Conservation (phyloP, 2,113 vertebrate species). For the Sminthopsis crassicaudata region DNA sequence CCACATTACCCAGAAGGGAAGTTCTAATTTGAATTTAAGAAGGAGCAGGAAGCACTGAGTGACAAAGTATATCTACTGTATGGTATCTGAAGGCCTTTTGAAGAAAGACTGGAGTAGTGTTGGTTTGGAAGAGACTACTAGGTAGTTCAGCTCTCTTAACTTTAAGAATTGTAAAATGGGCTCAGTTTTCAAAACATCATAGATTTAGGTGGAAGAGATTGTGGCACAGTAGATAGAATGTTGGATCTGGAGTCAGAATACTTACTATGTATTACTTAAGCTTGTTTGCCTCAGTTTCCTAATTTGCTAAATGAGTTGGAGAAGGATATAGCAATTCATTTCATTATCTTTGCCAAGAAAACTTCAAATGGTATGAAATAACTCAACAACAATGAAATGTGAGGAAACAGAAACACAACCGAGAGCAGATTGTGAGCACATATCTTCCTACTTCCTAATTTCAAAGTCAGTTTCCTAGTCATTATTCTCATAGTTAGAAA, state of each 20-base stretch:
- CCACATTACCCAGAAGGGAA: neutral
- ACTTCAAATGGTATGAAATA: no score
- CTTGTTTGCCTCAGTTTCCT: no score
- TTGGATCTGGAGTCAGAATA: no score
- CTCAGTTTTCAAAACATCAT: neutral
- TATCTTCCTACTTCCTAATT: neutral
- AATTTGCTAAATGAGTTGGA: no score
- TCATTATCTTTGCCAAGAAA: no score
- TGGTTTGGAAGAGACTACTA: neutral
- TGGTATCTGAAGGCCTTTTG: neutral
- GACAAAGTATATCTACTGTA: neutral
- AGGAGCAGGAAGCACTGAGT: neutral
- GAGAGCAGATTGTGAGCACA: neutral
- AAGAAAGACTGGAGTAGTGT: neutral
- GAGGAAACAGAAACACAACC: neutral
- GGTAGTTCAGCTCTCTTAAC: neutral
- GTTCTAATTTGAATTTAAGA: neutral
- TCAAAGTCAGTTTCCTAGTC: neutral
- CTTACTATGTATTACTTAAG: no score
- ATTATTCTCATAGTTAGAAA: neutral
- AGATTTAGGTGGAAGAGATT: neutral
- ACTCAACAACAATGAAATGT: neutral
- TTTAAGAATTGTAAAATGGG: neutral
- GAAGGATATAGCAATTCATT: no score
- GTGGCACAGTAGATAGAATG: no score